Evolutionary conservation across 2,113 vertebrate species (phyloP).

Genomic region (Damaliscus lunatus): DNA sequence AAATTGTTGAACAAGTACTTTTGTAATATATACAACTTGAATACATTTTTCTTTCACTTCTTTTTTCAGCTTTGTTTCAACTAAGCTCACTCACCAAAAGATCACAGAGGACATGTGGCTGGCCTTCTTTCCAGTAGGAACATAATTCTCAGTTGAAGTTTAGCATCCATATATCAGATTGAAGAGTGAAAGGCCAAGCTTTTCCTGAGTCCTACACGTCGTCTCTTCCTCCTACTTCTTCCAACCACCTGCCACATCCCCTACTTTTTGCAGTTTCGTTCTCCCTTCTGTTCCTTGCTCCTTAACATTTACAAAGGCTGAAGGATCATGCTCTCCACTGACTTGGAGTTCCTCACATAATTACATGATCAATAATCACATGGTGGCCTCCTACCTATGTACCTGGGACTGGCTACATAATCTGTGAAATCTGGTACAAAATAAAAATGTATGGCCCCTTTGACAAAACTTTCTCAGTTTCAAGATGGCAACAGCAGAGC

Average conservation of each 20-base stretch:
- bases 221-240: background rate
- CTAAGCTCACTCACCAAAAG: background rate
- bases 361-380: background rate
- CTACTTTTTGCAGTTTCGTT: background rate
- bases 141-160: background rate
- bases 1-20: background rate
- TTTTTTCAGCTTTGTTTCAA: background rate
- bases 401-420: background rate
- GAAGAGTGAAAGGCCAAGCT: background rate
- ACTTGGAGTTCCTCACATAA: background rate
- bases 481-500: background rate
- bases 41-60: background rate
- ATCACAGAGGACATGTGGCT: background rate
- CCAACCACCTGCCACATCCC: background rate
- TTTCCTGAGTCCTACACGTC: too few relatives aligned
- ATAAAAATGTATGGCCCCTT: background rate
- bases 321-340: background rate
- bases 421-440: background rate
- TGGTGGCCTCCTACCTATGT: accelerated
- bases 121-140: background rate
- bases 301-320: background rate
- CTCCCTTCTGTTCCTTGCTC: background rate
- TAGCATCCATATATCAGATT: background rate
- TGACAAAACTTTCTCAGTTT: background rate
- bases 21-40: too few relatives aligned